phyloP scores from a whole-genome alignment of 1,140 invertebrate genomes.

The Leptinotarsa texana region DNA sequence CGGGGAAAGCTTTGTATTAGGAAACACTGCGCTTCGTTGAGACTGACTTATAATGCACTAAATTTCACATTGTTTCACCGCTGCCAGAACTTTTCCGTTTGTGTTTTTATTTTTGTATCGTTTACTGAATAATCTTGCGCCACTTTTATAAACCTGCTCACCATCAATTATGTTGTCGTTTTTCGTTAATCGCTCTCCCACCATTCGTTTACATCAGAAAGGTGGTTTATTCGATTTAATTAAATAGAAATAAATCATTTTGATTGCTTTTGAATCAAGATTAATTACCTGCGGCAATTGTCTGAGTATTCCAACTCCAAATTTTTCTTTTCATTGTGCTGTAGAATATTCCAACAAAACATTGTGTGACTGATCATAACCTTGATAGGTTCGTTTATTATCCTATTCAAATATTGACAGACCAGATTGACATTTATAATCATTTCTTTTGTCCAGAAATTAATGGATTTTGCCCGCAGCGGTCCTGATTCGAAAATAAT shows the following conservation, averaged over 20 bases:
- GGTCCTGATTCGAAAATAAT: too few relatives aligned
- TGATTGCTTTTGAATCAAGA: slow-evolving; percentile 26
- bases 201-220: slow-evolving; percentile 10
- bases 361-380: not conserved
- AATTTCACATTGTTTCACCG: slow-evolving; percentile 22
- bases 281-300: slow-evolving; percentile 22
- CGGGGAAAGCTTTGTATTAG: not conserved
- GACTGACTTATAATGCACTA: not conserved
- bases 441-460: too few relatives aligned
- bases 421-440: too few relatives aligned
- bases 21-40: not conserved
- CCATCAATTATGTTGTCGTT: slow-evolving; percentile 2
- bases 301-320: slow-evolving; percentile 3
- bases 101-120: not conserved
- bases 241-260: slow-evolving; percentile 32
- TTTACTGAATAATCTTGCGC: slow-evolving; percentile 6
- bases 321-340: slow-evolving; percentile 5
- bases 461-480: too few relatives aligned
- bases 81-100: slow-evolving; percentile 13
- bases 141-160: not conserved
- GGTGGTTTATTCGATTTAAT: slow-evolving; percentile 25
- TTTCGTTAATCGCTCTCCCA: slow-evolving; percentile 7
- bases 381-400: not conserved
- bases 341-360: not conserved
- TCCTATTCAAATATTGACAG: too few relatives aligned